Conservation (phyloP, 2,113 vertebrate species). For the Lophius piscatorius region DNA sequence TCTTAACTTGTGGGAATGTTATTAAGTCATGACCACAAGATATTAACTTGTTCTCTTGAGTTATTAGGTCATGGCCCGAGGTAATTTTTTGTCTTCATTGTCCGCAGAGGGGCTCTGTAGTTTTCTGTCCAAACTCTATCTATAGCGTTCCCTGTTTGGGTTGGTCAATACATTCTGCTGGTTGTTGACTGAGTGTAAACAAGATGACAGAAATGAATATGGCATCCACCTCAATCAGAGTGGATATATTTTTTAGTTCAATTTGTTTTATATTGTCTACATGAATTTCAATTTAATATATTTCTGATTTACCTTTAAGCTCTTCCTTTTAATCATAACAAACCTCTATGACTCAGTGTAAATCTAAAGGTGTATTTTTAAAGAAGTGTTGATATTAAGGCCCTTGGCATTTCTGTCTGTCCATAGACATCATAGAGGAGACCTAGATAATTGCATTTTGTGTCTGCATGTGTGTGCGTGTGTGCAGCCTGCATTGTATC, state of each 20-base stretch:
- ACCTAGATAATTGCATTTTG: slow-evolving; percentile 42
- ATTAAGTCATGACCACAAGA: no score
- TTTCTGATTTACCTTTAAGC: slow-evolving; percentile 41
- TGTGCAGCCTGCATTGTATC: slow-evolving; percentile 26
- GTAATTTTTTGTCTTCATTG: no score
- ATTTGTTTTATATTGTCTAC: no score
- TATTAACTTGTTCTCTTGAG: no score
- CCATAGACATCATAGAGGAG: slow-evolving; percentile 23
- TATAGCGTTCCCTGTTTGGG: no score
- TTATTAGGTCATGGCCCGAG: no score
- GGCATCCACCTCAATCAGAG: background rate
- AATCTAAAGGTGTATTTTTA: slow-evolving; percentile 39
- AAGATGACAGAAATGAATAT: background rate
- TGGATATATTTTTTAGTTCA: background rate
- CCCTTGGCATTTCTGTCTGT: slow-evolving; percentile 5
- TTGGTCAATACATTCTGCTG: no score
- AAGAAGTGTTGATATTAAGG: slow-evolving; percentile 21
- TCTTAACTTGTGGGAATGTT: no score
- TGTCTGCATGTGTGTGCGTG: slow-evolving; percentile 35
- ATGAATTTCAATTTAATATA: slow-evolving; percentile 31
- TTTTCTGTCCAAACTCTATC: no score
- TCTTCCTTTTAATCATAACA: slow-evolving; percentile 38
- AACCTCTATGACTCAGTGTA: slow-evolving; percentile 47
- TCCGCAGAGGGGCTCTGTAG: no score
- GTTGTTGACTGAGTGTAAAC: background rate